These are phyloP conservation scores for Podarcis cretensis DNA, from an alignment of 2,113 vertebrate species.

Conservation along the genomic window DNA sequence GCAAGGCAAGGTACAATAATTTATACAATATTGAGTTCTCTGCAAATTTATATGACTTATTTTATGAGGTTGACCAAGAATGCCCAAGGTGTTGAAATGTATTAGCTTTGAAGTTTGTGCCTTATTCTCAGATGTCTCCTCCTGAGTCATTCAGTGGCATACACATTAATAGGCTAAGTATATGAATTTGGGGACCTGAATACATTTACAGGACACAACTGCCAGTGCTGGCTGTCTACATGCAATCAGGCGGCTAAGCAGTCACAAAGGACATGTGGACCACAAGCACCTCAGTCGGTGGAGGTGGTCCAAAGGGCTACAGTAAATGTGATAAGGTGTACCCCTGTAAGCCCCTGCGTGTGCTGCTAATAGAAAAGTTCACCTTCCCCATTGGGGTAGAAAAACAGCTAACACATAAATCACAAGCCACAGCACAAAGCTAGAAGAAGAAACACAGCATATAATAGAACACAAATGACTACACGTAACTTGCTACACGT, in stretches of 20 bases:
- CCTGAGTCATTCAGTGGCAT: background rate
- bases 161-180: background rate
- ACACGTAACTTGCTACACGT: no score
- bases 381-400: no score
- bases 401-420: no score
- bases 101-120: background rate
- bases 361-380: no score
- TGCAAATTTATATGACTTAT: background rate
- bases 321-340: no score
- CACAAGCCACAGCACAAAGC: no score
- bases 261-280: background rate
- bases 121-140: background rate
- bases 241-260: no score
- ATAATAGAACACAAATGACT: no score
- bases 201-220: background rate
- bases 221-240: background rate
- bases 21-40: background rate
- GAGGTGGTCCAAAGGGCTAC: no score
- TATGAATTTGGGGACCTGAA: background rate
- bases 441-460: no score
- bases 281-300: background rate
- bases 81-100: background rate
- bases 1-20: slow-evolving; percentile 90
- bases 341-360: no score
- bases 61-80: background rate